phyloP scores from a whole-genome alignment of 2,888 invertebrate genomes.

The Hyalella azteca region DNA sequence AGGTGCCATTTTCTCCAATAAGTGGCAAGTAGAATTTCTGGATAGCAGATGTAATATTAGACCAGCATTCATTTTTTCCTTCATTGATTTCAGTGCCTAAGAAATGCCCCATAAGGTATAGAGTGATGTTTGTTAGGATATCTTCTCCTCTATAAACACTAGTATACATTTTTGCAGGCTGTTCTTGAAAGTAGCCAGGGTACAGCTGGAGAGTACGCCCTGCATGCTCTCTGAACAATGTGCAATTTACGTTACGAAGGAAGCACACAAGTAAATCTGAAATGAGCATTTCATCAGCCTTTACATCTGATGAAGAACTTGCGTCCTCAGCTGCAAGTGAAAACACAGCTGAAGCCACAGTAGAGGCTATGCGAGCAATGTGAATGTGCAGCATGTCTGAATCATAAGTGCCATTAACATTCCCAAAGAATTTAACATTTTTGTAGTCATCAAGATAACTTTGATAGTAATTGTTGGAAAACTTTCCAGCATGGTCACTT shows the following conservation, averaged over 20 bases:
- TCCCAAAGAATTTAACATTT: constrained; percentile 42
- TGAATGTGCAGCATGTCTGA: constrained; percentile 43
- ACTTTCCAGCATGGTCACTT: constrained; percentile 46
- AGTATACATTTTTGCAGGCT: constrained; percentile 53
- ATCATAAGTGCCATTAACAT: constrained; percentile 31
- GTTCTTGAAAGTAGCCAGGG: constrained; percentile 37
- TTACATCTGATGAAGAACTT: neutral
- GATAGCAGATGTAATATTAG: constrained; percentile 35
- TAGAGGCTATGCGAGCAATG: constrained; percentile 45
- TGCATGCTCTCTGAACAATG: constrained; percentile 46
- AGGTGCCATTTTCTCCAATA: constrained; percentile 49
- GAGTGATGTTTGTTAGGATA: constrained; percentile 40
- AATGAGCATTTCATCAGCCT: constrained; percentile 43
- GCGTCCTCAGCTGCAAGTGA: constrained; percentile 1
- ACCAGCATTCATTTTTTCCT: constrained; percentile 42
- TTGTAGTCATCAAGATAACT: constrained; percentile 49
- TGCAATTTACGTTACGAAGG: constrained; percentile 49
- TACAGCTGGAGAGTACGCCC: neutral
- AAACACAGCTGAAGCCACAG: constrained; percentile 49
- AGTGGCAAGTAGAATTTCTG: constrained; percentile 44
- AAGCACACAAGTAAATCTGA: constrained; percentile 47
- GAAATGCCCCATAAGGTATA: constrained; percentile 44
- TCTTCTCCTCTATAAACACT: constrained; percentile 43
- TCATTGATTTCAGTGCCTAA: constrained; percentile 47
- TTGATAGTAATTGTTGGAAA: constrained; percentile 47